phyloP scores from a whole-genome alignment of 30 jellyfish, hydroid and myxozoan genomes.

The Aurelia coerulea region DNA sequence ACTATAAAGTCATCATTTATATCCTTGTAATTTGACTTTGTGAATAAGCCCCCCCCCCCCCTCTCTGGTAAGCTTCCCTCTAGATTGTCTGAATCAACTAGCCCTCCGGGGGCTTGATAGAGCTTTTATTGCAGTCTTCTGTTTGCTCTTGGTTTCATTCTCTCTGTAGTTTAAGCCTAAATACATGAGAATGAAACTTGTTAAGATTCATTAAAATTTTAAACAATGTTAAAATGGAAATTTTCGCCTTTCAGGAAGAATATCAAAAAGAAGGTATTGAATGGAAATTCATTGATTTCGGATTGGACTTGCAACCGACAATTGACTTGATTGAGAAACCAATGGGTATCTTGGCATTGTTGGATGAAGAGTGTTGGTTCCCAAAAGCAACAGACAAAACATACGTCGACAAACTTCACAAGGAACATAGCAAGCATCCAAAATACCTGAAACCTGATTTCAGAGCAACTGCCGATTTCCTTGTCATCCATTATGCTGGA shows the following conservation, averaged over 20 bases:
- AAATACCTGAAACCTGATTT: slow-evolving; percentile 98
- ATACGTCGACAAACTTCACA: slow-evolving; percentile 89
- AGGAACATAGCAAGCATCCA: slow-evolving; percentile 94
- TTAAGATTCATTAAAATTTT: too few relatives aligned
- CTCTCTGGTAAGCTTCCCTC: too few relatives aligned
- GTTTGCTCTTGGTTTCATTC: too few relatives aligned
- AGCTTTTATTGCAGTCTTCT: too few relatives aligned
- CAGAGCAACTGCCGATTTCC: slow-evolving; percentile 97
- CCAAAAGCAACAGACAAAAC: slow-evolving; percentile 99
- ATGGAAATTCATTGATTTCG: slow-evolving; percentile 99
- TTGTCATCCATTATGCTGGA: slow-evolving; percentile 99
- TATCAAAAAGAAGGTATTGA: slow-evolving; percentile 99
- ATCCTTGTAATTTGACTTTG: too few relatives aligned
- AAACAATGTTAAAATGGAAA: too few relatives aligned
- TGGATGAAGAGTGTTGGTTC: slow-evolving; percentile 99
- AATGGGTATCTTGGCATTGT: slow-evolving; percentile 95
- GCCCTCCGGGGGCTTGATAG: too few relatives aligned
- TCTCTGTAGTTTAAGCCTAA: too few relatives aligned
- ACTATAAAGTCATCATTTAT: too few relatives aligned
- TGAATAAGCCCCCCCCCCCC: too few relatives aligned
- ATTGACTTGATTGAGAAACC: slow-evolving; percentile 99
- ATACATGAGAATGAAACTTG: too few relatives aligned
- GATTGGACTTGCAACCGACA: slow-evolving; percentile 99
- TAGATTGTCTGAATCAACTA: too few relatives aligned
- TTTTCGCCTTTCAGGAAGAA: slow-evolving; percentile 73